Conservation (phyloP, 2,888 invertebrate genomes). For the Auanema sp. region DNA sequence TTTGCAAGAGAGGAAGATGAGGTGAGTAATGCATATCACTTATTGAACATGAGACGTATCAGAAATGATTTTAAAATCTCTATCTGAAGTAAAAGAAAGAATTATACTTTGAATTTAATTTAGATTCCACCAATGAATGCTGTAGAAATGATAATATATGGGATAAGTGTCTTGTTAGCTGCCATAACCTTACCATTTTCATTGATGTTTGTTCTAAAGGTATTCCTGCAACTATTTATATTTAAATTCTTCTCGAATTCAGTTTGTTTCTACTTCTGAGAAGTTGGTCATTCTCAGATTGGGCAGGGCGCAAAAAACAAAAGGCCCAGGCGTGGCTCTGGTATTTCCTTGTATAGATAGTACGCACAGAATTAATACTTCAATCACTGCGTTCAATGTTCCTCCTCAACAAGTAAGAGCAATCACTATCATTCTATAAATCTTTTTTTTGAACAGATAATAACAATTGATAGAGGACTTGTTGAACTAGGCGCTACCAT, state of each 20-base stretch:
- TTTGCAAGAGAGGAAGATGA: slow-evolving; percentile 29
- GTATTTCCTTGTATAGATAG: slow-evolving; percentile 66
- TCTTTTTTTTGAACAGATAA: slow-evolving; percentile 51
- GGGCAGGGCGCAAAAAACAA: slow-evolving; percentile 53
- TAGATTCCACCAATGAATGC: slow-evolving; percentile 28
- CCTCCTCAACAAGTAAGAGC: slow-evolving; percentile 66
- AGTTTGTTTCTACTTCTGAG: slow-evolving; percentile 59
- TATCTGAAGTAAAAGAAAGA: no score
- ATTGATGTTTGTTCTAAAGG: slow-evolving; percentile 56
- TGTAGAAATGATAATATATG: slow-evolving; percentile 35
- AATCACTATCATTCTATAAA: not conserved
- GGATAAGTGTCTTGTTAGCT: slow-evolving; percentile 45
- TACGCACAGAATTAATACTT: slow-evolving; percentile 64
- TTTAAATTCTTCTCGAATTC: slow-evolving; percentile 18
- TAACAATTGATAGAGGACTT: slow-evolving; percentile 66
- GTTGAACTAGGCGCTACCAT: slow-evolving; percentile 67
- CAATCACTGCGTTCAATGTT: slow-evolving; percentile 67
- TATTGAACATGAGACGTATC: not conserved
- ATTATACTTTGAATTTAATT: no score
- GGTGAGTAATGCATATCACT: not conserved
- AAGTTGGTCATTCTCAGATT: slow-evolving; percentile 61
- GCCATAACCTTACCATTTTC: slow-evolving; percentile 58
- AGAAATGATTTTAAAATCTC: no score
- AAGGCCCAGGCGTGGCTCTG: slow-evolving; percentile 64
- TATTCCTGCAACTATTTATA: slow-evolving; percentile 14